A percentile compares a stretch with the other conserved stretches of the same genome.
Conservation (phyloP, 2,797 vertebrate species). For the Phoeniculus purpureus region DNA sequence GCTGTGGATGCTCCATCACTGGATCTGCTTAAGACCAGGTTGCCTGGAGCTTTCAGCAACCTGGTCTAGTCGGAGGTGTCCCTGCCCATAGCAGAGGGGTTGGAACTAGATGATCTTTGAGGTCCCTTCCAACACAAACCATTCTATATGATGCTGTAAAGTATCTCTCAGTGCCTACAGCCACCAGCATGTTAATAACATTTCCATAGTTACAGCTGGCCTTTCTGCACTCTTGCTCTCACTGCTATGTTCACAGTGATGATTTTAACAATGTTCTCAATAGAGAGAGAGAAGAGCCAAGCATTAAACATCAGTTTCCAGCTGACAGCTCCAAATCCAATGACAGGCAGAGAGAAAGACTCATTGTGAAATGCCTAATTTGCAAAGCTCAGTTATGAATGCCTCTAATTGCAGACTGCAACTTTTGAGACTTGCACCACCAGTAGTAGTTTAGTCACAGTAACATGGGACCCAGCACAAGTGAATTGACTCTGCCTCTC, state of each 20-base stretch:
- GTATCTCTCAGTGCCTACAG: background rate
- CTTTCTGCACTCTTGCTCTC: constrained; percentile 6
- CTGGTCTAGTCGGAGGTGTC: too few species aligned
- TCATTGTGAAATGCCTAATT: background rate
- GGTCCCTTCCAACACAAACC: too few species aligned
- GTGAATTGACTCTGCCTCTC: background rate
- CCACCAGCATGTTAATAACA: background rate
- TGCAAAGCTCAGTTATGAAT: constrained; percentile 15
- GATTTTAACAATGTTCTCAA: constrained; percentile 5
- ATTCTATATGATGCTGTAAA: background rate
- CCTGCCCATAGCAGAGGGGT: too few species aligned
- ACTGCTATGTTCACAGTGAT: background rate
- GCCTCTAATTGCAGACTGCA: background rate
- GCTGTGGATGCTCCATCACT: too few species aligned
- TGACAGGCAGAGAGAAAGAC: background rate
- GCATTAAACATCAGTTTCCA: constrained; percentile 1
- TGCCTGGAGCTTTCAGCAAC: too few species aligned
- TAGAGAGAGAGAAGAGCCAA: background rate
- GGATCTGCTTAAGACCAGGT: too few species aligned
- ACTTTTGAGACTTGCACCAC: background rate
- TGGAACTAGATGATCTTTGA: too few species aligned
- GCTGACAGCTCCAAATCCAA: constrained; percentile 8
- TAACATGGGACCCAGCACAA: background rate
- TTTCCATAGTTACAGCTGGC: background rate
- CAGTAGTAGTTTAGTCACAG: background rate